phyloP scores from a whole-genome alignment of 2,797 vertebrate species.

The Girardinus metallicus region DNA sequence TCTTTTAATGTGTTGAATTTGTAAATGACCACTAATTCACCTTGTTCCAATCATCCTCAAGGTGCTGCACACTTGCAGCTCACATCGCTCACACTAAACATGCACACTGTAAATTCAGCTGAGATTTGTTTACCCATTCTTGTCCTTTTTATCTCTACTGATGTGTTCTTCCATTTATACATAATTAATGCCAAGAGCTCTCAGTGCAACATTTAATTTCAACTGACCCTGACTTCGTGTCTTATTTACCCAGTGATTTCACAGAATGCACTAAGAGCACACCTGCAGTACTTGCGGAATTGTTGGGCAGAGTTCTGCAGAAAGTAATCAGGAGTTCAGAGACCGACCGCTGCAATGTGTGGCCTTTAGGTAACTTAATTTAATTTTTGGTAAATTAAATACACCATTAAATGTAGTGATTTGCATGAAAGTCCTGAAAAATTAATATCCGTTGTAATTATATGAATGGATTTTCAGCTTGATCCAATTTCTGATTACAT shows the following conservation, averaged over 20 bases:
- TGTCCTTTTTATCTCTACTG: constrained; percentile 8
- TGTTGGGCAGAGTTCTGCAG: neutral
- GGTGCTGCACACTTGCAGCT: neutral
- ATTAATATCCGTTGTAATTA: constrained; percentile 32
- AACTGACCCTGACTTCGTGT: constrained; percentile 22
- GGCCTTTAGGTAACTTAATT: constrained; percentile 11
- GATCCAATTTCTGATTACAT: constrained; percentile 38
- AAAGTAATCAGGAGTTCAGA: constrained; percentile 2
- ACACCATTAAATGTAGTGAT: neutral
- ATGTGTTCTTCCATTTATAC: constrained; percentile 6
- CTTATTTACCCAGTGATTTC: constrained; percentile 22
- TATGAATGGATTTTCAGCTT: constrained; percentile 15
- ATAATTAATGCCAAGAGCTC: constrained; percentile 33
- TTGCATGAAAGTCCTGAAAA: constrained; percentile 26
- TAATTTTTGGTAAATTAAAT: constrained; percentile 13
- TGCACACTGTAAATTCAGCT: neutral
- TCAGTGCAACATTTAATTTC: constrained; percentile 24
- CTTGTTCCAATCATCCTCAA: neutral
- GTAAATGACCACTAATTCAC: neutral
- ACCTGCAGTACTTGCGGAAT: constrained; percentile 10
- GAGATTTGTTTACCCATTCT: constrained; percentile 17
- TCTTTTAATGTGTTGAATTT: neutral
- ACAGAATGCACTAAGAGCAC: constrained; percentile 14
- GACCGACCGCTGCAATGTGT: neutral
- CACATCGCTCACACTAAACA: neutral